Evolutionary conservation across 2,113 vertebrate genomes (phyloP), one percentile per base, ranked within the genome.

Genomic region (Oncorhynchus masou): DNA sequence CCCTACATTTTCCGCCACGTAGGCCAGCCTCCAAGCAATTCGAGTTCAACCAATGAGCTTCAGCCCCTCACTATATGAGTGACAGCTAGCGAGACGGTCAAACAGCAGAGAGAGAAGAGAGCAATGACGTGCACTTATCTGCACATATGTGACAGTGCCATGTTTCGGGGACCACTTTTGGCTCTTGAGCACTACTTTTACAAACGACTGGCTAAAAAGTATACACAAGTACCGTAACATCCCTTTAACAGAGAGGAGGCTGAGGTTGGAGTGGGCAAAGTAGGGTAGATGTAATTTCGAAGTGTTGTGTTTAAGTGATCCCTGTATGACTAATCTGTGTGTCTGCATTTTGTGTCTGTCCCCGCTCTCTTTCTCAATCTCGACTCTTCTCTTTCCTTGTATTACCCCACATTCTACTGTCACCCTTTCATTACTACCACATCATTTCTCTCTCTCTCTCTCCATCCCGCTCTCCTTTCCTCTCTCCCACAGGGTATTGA

Each of bases 401-500:
- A 15, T 29, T 48, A 45, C 72, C 16, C 24, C 3, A 29, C 45
- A 34, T n/a, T 20, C 4, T 62, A 2, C 7, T 1, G 2, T 11
- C 59, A 5, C 2, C 59, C 19, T 13, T 22, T 27, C 15, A 27
- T 9, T 16, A 27, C 5, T 25, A 19, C 54, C 24, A 20, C 22
- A 12, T n/a, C 7, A 11, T 59, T 12, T 22, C 25, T 48, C 6
- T 22, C 60, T 11, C 16, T 3, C 64, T 8, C 31, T 22, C 20
- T 20, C 45, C 13, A 24, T 29, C 59, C 9, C 68, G 59, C 25
- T 20, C 3, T 59, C 29, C 24, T 57, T 65, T 2, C 16, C 48
- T 20, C 34, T 20, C 29, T 29, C 65, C 9, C 68, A 19, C 87
- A 97, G 96, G 94, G 94, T 5, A 91, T 97, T 6, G 86, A 94